phyloP scores from a whole-genome alignment of 2,113 vertebrate species.

The Eulemur macaco region DNA sequence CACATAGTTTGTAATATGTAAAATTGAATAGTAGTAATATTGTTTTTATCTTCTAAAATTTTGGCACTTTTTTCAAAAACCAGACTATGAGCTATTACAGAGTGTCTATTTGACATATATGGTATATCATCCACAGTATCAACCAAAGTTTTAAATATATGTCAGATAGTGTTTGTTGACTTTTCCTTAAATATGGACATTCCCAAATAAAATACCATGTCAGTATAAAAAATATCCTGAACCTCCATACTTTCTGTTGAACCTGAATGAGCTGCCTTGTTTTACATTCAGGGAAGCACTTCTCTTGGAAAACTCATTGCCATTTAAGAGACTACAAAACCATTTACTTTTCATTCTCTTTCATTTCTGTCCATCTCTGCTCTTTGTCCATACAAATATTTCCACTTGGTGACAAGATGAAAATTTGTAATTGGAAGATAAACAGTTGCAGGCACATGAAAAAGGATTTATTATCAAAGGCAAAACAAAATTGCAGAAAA shows the following conservation, averaged over 20 bases:
- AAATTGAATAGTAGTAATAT: background rate
- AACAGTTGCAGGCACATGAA: background rate
- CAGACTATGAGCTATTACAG: background rate
- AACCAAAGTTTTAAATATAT: background rate
- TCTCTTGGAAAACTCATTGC: background rate
- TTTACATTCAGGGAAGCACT: background rate
- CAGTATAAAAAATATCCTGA: background rate
- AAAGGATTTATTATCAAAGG: background rate
- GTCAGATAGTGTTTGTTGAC: background rate
- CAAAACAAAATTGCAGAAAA: constrained; percentile 5
- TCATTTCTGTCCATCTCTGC: background rate
- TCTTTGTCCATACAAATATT: background rate
- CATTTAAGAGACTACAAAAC: background rate
- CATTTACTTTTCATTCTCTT: background rate
- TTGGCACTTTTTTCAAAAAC: background rate
- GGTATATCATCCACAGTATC: background rate
- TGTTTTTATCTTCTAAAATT: background rate
- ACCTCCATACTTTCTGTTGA: background rate
- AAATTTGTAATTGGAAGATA: constrained; percentile 11
- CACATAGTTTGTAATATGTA: background rate
- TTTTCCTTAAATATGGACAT: background rate
- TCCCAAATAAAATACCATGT: background rate
- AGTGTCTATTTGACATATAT: background rate
- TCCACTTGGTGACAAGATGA: constrained; percentile 29
- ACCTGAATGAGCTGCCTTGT: background rate